Evolutionary conservation across 2,888 invertebrate species (phyloP).

Genomic region (Tetheella fluctuosa): DNA sequence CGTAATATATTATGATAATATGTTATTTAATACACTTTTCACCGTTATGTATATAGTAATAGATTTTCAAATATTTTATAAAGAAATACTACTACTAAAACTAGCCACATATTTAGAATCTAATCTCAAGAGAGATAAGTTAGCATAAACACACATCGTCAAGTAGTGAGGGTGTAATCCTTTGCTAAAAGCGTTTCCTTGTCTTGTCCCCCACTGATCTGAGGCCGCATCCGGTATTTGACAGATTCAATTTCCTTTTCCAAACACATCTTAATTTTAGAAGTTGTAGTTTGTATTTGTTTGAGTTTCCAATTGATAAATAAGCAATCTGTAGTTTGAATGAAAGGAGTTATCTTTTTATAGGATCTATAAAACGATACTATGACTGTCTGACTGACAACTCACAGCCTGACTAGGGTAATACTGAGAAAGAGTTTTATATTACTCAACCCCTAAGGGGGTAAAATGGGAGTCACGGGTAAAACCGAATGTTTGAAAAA

Average conservation of each 20-base stretch:
- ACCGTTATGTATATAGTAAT: too few relatives aligned
- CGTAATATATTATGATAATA: too few relatives aligned
- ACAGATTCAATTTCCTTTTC: conserved; percentile 66
- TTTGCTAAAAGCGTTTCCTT: conserved; percentile 66
- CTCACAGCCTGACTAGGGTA: too few relatives aligned
- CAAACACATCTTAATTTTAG: not conserved
- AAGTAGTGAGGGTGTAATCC: conserved; percentile 46
- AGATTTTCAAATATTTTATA: too few relatives aligned
- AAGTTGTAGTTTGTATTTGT: not conserved
- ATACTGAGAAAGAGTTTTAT: too few relatives aligned
- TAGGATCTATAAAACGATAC: too few relatives aligned
- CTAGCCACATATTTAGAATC: not conserved
- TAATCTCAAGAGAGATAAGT: conserved; percentile 25
- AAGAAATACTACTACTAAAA: not conserved
- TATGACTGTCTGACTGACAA: too few relatives aligned
- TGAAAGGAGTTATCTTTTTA: too few relatives aligned
- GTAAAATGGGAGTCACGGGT: too few relatives aligned
- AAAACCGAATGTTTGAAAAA: too few relatives aligned
- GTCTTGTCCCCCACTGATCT: conserved; percentile 50
- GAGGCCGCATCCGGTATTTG: conserved; percentile 40
- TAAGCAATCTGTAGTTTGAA: not conserved
- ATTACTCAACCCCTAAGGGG: too few relatives aligned
- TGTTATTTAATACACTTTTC: too few relatives aligned
- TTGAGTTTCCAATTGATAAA: not conserved
- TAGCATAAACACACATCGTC: conserved; percentile 43